Base-by-base conservation (phyloP, 1,140 invertebrate genomes). In the Euglossa dilemma region DNA sequence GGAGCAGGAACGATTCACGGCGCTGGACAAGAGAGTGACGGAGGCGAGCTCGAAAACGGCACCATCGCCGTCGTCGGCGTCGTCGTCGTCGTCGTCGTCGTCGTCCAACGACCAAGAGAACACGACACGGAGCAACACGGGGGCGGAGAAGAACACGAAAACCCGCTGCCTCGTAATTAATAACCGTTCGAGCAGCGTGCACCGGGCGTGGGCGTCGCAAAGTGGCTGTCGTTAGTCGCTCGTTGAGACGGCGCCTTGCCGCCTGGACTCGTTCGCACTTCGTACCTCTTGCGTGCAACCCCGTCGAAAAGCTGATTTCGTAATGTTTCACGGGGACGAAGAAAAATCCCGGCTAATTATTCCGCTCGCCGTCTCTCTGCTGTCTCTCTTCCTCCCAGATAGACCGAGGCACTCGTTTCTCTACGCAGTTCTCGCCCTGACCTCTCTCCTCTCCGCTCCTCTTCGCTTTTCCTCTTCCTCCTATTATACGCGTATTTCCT, bases 181-280 rank as follows among this genome's bases (percentile, higher is more conserved):
- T 85, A 83, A 83, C 74, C 81, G 75, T 85, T 85, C 74, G 84
- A 77, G 73, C 73, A 71, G 56, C 79, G 70, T 64, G 79, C 54
- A 52, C 9, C 23, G 25, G 47, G 79, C 79, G 80, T 83, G 70
- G 74, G 80, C 80, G 80, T 83, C 69, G 84, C 80, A 83, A 85
- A 85, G 80, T 85, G 84, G 84, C 81, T 83, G 80, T 85, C 84
- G 81, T 85, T 85, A 83, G 80, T 83, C 70, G 74, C 69, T 85
- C 74, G 80, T 83, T 83, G 54, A 85, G 70, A 85, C 69, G 84
- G 69, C 74, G 80, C 59, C 80, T 71, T 25, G 28, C 52, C 56
- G 43, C 64, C 52, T 67, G 45, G 56, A 67, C 70, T 67, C 59
- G 57, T 80, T 82, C 67, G 73, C 72, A 74, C 79, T 80, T 69